Conservation (phyloP, 2,797 vertebrate species). For the Ataeniobius toweri region DNA sequence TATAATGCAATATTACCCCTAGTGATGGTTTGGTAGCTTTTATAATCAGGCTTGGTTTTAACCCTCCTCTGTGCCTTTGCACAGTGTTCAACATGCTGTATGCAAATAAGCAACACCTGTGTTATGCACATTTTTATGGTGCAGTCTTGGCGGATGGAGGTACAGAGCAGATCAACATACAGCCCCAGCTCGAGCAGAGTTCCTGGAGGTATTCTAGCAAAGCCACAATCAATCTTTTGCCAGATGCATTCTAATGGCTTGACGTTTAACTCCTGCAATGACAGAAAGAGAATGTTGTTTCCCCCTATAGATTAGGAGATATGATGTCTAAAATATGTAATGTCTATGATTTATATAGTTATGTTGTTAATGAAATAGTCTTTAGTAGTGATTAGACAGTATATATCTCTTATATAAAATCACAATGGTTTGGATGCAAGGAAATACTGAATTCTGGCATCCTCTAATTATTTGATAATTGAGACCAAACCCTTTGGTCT, state of each 20-base stretch:
- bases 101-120: constrained; percentile 8
- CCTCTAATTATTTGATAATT: background rate
- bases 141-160: background rate
- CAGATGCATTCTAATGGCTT: background rate
- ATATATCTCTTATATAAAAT: background rate
- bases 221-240: background rate
- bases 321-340: background rate
- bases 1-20: background rate
- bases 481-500: too few species aligned
- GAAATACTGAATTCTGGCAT: background rate
- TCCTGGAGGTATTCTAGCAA: background rate
- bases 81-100: background rate
- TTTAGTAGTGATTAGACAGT: background rate
- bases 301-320: background rate
- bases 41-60: background rate
- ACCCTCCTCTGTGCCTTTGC: background rate
- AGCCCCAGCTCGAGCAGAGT: background rate
- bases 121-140: constrained; percentile 1
- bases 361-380: too few species aligned
- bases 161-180: background rate
- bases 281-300: background rate
- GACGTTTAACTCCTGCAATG: background rate
- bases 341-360: background rate
- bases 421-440: background rate
- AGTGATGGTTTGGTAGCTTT: background rate